These are phyloP conservation scores for Anoplolepis gracilipes DNA, from an alignment of 1,140 invertebrate genomes.

Conservation along the genomic window DNA sequence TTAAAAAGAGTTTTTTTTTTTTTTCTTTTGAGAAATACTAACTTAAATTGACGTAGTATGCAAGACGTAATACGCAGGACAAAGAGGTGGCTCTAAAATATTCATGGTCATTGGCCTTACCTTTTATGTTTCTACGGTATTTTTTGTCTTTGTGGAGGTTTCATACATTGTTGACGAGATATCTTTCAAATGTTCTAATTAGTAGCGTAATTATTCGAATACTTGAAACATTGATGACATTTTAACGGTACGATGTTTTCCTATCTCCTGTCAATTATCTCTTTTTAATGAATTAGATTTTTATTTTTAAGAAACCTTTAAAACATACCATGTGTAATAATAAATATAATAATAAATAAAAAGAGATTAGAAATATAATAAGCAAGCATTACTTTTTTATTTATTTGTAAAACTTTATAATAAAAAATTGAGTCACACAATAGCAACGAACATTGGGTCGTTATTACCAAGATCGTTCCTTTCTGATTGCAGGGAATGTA, in stretches of 20 bases:
- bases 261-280: neutral
- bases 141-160: neutral
- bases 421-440: neutral
- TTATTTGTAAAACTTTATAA: neutral
- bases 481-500: conserved; percentile 87
- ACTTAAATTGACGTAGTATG: conserved; percentile 62
- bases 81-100: conserved; percentile 65
- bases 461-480: neutral
- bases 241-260: neutral
- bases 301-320: neutral
- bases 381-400: too few relatives aligned
- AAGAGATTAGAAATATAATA: too few relatives aligned
- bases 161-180: neutral
- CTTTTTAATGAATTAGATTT: neutral
- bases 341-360: too few relatives aligned
- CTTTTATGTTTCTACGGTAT: conserved; percentile 54
- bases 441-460: neutral
- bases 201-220: neutral
- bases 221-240: neutral
- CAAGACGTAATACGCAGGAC: conserved; percentile 57
- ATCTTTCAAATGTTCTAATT: neutral
- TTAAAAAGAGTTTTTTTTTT: too few relatives aligned
- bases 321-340: too few relatives aligned
- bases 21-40: conserved; percentile 69
- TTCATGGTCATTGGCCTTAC: conserved; percentile 66